phyloP scores from a whole-genome alignment of 2,797 vertebrate species.

The Channallabes apus region DNA sequence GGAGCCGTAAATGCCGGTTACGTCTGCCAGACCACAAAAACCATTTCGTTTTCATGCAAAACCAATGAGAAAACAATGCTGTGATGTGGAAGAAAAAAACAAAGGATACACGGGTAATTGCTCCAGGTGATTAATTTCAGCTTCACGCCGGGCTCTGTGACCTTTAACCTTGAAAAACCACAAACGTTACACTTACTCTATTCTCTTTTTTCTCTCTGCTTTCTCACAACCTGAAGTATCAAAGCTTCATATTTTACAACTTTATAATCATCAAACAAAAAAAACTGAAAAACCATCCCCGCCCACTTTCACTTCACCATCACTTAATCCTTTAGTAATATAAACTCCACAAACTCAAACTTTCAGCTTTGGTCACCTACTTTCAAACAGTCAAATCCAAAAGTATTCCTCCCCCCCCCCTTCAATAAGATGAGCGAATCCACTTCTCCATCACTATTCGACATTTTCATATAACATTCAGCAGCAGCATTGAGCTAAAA shows the following conservation, averaged over 20 bases:
- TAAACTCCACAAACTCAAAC: background rate
- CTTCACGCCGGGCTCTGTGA: background rate
- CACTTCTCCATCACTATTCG: no score
- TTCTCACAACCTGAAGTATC: no score
- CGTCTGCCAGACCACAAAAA: background rate
- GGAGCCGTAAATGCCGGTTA: background rate
- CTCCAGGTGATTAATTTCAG: background rate
- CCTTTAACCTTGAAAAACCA: background rate
- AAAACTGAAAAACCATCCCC: background rate
- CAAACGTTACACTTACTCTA: background rate
- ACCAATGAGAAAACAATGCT: background rate
- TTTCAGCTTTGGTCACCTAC: background rate
- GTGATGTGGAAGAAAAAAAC: background rate
- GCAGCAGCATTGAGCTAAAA: no score
- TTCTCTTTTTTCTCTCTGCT: background rate
- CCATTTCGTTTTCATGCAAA: background rate
- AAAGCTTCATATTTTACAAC: background rate
- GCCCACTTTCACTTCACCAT: background rate
- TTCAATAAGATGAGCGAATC: background rate
- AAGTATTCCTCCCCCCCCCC: background rate
- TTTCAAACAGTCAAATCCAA: background rate
- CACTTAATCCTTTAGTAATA: no score
- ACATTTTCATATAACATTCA: no score
- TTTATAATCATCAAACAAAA: background rate
- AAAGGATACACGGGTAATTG: no score